Base-by-base conservation (phyloP, 2,797 vertebrate species). In the Pangasius krempfi region DNA sequence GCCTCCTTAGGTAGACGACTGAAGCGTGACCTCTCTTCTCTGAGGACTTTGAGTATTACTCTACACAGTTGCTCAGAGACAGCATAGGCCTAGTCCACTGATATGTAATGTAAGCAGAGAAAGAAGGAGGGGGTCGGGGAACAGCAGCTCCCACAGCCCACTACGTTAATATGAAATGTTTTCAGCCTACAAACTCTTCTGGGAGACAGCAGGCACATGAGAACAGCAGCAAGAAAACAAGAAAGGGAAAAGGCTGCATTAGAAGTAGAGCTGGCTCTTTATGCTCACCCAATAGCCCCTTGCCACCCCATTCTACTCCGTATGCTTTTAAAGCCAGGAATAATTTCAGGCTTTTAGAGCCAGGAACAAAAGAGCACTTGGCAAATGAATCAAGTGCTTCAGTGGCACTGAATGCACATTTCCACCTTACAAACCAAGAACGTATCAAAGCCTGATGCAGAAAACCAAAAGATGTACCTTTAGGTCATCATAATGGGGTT, bases 1-100 rank as follows among this genome's bases (percentile, higher is more conserved):
- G 84, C 83, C 85, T 86, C 92, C 92, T 91, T 86, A 91, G 89
- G 93, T 93, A 92, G 88, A 89, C 89, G 64, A 47, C 88, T 92
- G 89, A 94, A 91, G 92, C 91, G 84, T 92, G 91, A 91, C 22
- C 33, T 30, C 54, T 56, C 4, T 13, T 84, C 33, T 68, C 50
- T 3, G 47, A 89, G 37, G 85, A 78, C 27, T 47, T 81, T 6
- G 37, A 78, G 37, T 78, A 64, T 52, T 76, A 64, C 44, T n/a
- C 70, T 82, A n/a, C 18, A 44, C 25, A 40, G n/a, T 64, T 27
- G 60, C 30, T 85, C 30, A 66, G 9, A 66, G n/a, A 75, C 44
- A 50, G 58, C 44, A 37, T 27, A 81, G 58, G 33, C 37, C 30
- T 25, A 16, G 60, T 87, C 64, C 76, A 30, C 50, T 25, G 58